Evolutionary conservation across 64 coral and sea anemone genomes (phyloP).

Genomic region (Astreopora myriophthalma): DNA sequence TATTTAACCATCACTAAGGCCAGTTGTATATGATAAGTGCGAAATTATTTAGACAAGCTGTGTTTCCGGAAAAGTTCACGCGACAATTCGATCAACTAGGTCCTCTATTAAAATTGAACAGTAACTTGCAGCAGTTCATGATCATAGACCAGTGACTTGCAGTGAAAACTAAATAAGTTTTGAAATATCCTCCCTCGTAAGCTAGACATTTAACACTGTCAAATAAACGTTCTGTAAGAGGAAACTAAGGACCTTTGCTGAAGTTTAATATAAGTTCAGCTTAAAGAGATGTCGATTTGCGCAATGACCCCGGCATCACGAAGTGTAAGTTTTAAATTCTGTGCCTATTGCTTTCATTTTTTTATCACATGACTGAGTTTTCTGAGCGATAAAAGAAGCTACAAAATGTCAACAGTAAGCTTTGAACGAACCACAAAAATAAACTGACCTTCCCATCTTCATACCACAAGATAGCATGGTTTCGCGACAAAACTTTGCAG

Average conservation of each 20-base stretch:
- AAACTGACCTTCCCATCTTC: conserved; percentile 93
- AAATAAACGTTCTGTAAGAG: not conserved
- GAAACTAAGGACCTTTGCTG: not conserved
- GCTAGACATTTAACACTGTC: not conserved
- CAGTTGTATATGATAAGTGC: conserved; percentile 15
- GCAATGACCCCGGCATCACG: not conserved
- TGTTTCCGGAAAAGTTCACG: conserved; percentile 28
- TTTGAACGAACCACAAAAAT: not conserved
- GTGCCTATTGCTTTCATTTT: not conserved
- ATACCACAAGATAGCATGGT: conserved; percentile 99
- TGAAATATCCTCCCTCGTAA: not conserved
- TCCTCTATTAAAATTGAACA: not conserved
- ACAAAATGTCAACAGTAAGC: conserved; percentile 6
- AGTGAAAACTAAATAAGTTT: not conserved
- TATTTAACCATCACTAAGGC: not conserved
- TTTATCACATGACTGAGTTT: not conserved
- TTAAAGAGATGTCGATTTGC: not conserved
- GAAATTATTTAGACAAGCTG: conserved; percentile 22
- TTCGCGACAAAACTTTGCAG: conserved; percentile 98
- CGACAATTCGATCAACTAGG: not conserved
- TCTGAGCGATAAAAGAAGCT: not conserved
- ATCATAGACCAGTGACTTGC: not conserved
- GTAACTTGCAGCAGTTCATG: not conserved
- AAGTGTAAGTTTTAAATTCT: not conserved
- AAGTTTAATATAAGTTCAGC: not conserved